Percentiles rank a stretch among this genome's conserved stretches.
phyloP scores from a whole-genome alignment of 37 sponge, comb jelly and placozoan genomes.

The Halichondria panicea region DNA sequence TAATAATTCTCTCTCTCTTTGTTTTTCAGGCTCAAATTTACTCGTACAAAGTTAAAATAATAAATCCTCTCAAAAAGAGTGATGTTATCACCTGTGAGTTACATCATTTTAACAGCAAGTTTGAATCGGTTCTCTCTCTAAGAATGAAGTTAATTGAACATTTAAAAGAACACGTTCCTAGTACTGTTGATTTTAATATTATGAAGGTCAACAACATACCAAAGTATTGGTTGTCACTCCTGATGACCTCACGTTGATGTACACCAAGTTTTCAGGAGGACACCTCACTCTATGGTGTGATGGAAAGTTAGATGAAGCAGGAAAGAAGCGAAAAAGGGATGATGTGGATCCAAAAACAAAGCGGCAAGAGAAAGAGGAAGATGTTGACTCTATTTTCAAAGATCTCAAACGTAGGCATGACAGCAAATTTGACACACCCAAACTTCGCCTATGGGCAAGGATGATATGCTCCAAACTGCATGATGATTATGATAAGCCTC shows the following conservation, averaged over 20 bases:
- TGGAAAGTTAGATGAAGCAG: not conserved
- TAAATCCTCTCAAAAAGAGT: conserved; percentile 31
- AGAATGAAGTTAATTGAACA: conserved; percentile 16
- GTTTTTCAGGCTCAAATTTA: no score
- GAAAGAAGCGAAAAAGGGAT: not conserved
- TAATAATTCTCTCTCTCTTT: no score
- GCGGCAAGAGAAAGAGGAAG: conserved; percentile 24
- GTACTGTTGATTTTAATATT: conserved; percentile 5
- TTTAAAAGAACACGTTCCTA: conserved; percentile 12
- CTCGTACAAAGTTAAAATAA: conserved; percentile 31
- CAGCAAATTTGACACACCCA: conserved; percentile 14
- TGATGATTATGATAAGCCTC: conserved; percentile 15
- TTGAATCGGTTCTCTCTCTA: not conserved
- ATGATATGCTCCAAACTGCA: conserved; percentile 19
- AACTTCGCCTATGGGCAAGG: conserved; percentile 31
- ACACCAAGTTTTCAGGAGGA: conserved; percentile 26
- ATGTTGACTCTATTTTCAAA: conserved; percentile 12
- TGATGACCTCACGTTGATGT: conserved; percentile 17
- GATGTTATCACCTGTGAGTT: conserved; percentile 11
- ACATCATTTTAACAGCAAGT: not conserved
- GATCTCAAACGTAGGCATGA: conserved; percentile 7
- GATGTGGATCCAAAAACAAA: not conserved
- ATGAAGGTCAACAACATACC: conserved; percentile 13
- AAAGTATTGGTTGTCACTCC: conserved; percentile 1
- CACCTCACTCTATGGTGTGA: conserved; percentile 17